phyloP scores from a whole-genome alignment of 2,888 invertebrate genomes.

The Latrodectus hesperus region DNA sequence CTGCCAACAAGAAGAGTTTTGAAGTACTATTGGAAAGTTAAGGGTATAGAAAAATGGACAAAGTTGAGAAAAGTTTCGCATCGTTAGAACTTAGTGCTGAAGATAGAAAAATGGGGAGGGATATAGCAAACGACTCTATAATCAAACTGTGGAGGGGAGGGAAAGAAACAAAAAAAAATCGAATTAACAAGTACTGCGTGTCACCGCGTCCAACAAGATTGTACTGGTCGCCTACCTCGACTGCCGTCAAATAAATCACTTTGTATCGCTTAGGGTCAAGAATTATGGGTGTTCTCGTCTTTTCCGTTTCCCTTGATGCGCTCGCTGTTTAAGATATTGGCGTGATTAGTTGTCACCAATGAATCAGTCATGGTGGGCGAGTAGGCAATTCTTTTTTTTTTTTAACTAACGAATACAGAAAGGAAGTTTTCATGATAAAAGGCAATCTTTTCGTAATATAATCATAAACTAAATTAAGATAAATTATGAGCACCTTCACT shows the following conservation, averaged over 20 bases:
- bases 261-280: constrained; percentile 61
- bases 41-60: no score
- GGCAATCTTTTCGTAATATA: no score
- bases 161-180: not conserved
- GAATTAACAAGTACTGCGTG: constrained; percentile 65
- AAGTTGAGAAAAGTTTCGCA: no score
- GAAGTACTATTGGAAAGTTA: no score
- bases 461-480: no score
- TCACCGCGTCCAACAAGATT: constrained; percentile 45
- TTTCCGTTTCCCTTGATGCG: constrained; percentile 40
- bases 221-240: constrained; percentile 30
- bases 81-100: no score
- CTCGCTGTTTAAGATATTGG: constrained; percentile 32
- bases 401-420: no score
- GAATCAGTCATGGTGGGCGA: constrained; percentile 22
- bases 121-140: not conserved
- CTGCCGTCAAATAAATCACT: constrained; percentile 63
- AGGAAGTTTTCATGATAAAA: no score
- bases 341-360: constrained; percentile 46
- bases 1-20: no score
- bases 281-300: constrained; percentile 60
- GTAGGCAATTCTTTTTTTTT: not conserved
- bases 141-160: not conserved
- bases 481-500: no score
- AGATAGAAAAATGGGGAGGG: not conserved